Percentiles rank a stretch among this genome's conserved stretches.
These are phyloP conservation scores for Phenacoccus solenopsis DNA, from an alignment of 1,140 invertebrate genomes.

Conservation along the genomic window DNA sequence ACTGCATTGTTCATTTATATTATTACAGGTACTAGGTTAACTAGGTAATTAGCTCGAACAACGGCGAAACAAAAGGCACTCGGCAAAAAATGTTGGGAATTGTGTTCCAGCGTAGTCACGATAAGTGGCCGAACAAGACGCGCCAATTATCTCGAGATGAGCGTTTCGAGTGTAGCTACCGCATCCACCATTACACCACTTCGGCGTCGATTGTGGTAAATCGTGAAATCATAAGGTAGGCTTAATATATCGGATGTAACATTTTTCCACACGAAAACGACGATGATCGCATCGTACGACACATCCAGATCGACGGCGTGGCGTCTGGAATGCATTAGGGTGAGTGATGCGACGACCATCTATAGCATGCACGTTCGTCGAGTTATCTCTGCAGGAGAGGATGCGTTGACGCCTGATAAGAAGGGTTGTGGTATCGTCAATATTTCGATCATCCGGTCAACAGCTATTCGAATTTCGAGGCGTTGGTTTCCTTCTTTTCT, in stretches of 20 bases:
- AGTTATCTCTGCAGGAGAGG: background rate
- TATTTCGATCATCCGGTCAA: background rate
- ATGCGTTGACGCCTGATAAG: background rate
- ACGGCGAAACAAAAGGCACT: background rate
- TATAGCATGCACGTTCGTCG: background rate
- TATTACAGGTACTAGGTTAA: background rate
- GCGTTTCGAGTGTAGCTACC: too few species aligned
- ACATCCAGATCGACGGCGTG: background rate
- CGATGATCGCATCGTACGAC: background rate
- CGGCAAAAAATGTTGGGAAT: background rate
- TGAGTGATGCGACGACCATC: background rate
- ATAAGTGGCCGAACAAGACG: background rate
- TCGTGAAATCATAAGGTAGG: background rate
- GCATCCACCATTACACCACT: too few species aligned
- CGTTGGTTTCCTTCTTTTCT: background rate
- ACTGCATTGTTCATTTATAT: background rate
- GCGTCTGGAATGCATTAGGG: background rate
- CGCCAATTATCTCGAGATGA: background rate
- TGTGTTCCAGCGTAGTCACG: background rate
- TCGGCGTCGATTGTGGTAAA: background rate
- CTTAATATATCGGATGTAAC: background rate
- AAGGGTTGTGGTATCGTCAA: background rate
- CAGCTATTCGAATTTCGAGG: background rate
- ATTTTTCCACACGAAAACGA: background rate
- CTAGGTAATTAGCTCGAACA: background rate